A percentile compares a stretch with the other conserved stretches of the same genome.
These are phyloP conservation scores for Oligia strigilis DNA, from an alignment of 2,888 invertebrate genomes.

Conservation along the genomic window DNA sequence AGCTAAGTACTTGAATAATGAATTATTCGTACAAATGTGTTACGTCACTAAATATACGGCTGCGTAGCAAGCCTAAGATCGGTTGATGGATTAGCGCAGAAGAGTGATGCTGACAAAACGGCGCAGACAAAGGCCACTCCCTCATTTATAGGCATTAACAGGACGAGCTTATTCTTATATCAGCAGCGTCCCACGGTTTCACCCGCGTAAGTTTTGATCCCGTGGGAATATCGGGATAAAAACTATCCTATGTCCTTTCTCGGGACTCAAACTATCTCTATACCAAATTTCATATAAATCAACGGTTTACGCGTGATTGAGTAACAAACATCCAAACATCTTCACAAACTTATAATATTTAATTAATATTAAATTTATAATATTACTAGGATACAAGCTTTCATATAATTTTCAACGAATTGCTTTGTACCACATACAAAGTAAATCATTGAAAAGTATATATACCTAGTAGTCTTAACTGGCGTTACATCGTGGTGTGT, in stretches of 20 bases:
- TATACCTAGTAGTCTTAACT: not conserved
- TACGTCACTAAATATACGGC: constrained; percentile 22
- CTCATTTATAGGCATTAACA: constrained; percentile 22
- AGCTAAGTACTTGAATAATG: constrained; percentile 19
- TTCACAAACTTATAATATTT: no score
- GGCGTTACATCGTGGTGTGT: not conserved
- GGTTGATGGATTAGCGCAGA: constrained; percentile 39
- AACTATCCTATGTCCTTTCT: no score
- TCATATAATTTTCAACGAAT: no score
- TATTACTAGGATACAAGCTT: no score
- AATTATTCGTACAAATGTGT: constrained; percentile 14
- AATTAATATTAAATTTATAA: no score
- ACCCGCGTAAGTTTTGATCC: no score
- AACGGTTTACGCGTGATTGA: no score
- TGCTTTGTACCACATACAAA: not conserved
- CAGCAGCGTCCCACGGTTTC: no score
- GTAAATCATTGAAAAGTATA: not conserved
- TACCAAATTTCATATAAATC: no score
- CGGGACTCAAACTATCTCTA: no score
- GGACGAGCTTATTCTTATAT: not conserved
- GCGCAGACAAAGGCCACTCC: constrained; percentile 15
- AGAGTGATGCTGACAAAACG: constrained; percentile 20
- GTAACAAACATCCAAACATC: no score
- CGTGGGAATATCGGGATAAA: no score
- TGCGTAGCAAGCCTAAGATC: constrained; percentile 25